Conservation (phyloP, 2,113 vertebrate genomes). For the Paracyprichromis sp. region DNA sequence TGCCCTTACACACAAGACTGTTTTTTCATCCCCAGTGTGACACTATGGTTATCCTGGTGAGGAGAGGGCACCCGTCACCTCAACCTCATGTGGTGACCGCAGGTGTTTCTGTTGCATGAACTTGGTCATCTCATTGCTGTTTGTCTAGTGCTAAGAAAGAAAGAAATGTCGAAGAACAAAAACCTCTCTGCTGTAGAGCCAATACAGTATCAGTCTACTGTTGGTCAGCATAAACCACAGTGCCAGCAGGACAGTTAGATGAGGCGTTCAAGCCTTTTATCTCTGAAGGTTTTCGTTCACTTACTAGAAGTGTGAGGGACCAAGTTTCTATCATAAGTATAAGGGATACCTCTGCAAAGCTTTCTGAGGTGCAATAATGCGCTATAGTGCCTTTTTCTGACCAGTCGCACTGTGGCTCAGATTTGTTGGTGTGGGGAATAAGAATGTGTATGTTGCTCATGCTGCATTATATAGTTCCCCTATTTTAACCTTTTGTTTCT, state of each 20-base stretch:
- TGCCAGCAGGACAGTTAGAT: not conserved
- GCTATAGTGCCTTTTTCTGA: not conserved
- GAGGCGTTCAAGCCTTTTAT: not conserved
- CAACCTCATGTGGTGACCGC: not conserved
- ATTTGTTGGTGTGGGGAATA: not conserved
- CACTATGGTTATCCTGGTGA: not conserved
- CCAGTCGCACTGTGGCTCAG: not conserved
- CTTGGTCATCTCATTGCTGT: not conserved
- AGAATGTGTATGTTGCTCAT: not conserved
- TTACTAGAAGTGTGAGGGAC: not conserved
- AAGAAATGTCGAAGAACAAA: accelerated
- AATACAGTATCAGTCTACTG: not conserved
- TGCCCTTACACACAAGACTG: not conserved
- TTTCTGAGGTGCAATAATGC: not conserved
- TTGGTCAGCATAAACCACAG: not conserved
- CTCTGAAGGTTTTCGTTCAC: not conserved
- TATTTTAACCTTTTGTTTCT: not conserved
- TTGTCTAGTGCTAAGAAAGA: not conserved
- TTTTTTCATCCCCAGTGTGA: not conserved
- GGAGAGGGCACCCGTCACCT: not conserved
- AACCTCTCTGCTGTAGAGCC: not conserved
- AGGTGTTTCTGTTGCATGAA: not conserved
- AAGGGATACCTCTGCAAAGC: not conserved
- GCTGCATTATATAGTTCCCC: not conserved
- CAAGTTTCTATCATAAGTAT: not conserved